Conservation (phyloP, 2,888 invertebrate species). For the Nomada flava region DNA sequence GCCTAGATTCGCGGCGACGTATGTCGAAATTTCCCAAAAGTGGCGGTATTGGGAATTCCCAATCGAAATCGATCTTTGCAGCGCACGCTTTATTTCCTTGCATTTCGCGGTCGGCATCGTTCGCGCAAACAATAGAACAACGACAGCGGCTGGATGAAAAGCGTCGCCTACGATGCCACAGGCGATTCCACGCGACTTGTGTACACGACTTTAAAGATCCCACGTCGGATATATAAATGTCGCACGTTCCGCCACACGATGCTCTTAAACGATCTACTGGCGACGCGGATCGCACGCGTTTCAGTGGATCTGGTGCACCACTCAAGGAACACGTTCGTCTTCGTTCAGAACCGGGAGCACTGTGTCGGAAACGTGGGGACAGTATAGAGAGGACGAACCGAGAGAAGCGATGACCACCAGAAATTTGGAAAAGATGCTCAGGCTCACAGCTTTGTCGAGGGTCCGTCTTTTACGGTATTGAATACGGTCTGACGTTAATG, state of each 20-base stretch:
- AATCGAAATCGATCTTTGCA: no score
- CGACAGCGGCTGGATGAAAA: background rate
- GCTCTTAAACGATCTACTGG: constrained; percentile 62
- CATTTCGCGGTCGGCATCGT: no score
- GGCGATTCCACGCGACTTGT: constrained; percentile 55
- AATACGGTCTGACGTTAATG: background rate
- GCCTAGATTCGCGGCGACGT: no score
- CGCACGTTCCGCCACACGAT: constrained; percentile 63
- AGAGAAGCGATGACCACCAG: constrained; percentile 66
- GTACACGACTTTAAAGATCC: constrained; percentile 72
- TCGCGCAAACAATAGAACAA: background rate
- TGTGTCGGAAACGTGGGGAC: background rate
- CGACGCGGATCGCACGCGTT: constrained; percentile 50
- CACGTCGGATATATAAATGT: constrained; percentile 74
- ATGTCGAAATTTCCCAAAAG: no score
- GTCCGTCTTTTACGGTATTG: constrained; percentile 74
- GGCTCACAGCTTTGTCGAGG: constrained; percentile 77
- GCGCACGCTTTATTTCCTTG: no score
- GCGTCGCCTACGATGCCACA: constrained; percentile 10
- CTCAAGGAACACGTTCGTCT: background rate
- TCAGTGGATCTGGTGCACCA: constrained; percentile 13
- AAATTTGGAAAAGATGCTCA: constrained; percentile 80
- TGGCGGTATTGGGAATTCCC: no score
- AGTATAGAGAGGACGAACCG: background rate
- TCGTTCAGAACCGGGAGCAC: background rate